Percentiles rank a stretch among this genome's conserved stretches.
These are phyloP conservation scores for Ceyx cyanopectus DNA, from an alignment of 2,113 vertebrate genomes.

Conservation along the genomic window DNA sequence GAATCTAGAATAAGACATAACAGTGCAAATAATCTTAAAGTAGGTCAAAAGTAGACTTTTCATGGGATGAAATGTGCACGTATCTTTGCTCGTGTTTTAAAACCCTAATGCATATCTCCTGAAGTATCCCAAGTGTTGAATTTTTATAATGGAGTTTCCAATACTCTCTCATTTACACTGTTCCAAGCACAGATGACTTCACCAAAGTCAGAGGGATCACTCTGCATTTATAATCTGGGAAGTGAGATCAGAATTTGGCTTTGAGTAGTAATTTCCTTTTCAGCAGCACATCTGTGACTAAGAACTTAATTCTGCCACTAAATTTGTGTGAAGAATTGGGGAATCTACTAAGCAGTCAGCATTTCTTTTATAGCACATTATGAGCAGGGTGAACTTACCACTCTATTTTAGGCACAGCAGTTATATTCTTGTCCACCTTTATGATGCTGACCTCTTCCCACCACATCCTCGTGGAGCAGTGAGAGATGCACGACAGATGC, in stretches of 20 bases:
- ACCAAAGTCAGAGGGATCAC: background rate
- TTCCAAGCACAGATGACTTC: slow-evolving; percentile 10
- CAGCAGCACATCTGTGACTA: background rate
- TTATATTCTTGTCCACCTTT: background rate
- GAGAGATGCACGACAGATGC: accelerated
- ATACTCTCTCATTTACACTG: background rate
- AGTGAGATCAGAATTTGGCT: slow-evolving; percentile 7
- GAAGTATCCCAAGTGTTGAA: background rate
- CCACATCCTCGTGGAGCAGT: background rate
- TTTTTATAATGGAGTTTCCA: background rate
- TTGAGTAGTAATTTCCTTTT: background rate
- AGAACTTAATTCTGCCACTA: background rate
- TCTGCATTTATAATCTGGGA: background rate
- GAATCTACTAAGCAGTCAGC: background rate
- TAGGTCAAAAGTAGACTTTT: slow-evolving; percentile 1
- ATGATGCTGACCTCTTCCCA: background rate
- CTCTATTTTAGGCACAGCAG: background rate
- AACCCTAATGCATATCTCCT: background rate
- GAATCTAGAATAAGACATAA: slow-evolving; percentile 35
- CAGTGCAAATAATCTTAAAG: background rate
- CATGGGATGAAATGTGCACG: accelerated
- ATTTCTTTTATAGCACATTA: background rate
- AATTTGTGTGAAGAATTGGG: background rate
- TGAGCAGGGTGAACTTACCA: background rate
- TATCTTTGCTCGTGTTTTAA: background rate